phyloP scores from a whole-genome alignment of 2,888 invertebrate species.

The Sepioteuthis lessoniana region DNA sequence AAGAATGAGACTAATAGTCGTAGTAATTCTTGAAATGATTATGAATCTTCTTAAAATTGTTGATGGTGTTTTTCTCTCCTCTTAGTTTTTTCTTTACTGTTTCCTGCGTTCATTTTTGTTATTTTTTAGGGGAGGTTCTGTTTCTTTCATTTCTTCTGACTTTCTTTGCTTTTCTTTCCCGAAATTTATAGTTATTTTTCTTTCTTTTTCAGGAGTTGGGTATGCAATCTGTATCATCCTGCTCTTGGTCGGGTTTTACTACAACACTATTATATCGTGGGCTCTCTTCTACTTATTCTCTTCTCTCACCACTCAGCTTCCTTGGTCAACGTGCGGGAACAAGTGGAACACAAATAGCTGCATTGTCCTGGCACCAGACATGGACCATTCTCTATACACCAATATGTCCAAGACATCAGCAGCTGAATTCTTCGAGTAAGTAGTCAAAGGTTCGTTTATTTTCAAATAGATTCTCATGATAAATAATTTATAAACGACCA shows the following conservation, averaged over 20 bases:
- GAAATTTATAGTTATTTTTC: too few relatives aligned
- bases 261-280: slow-evolving; percentile 97
- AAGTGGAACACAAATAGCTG: slow-evolving; percentile 74
- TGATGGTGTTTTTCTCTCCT: too few relatives aligned
- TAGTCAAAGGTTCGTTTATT: not conserved
- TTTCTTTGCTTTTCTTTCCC: too few relatives aligned
- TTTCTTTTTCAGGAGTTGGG: slow-evolving; percentile 85
- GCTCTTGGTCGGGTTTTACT: slow-evolving; percentile 83
- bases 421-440: slow-evolving; percentile 69
- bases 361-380: slow-evolving; percentile 77
- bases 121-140: too few relatives aligned
- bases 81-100: too few relatives aligned
- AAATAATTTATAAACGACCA: too few relatives aligned
- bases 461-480: too few relatives aligned
- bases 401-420: slow-evolving; percentile 66
- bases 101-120: too few relatives aligned
- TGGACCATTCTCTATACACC: slow-evolving; percentile 56
- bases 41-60: too few relatives aligned
- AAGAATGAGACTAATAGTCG: too few relatives aligned
- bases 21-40: too few relatives aligned
- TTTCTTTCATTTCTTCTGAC: too few relatives aligned
- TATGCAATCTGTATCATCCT: slow-evolving; percentile 94
- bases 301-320: slow-evolving; percentile 72
- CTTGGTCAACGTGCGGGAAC: slow-evolving; percentile 74
- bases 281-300: slow-evolving; percentile 78